A percentile compares a stretch with the other conserved stretches of the same genome.
Evolutionary conservation across 2,797 vertebrate species (phyloP).

Genomic region (Acrossocheilus wenchowensis): DNA sequence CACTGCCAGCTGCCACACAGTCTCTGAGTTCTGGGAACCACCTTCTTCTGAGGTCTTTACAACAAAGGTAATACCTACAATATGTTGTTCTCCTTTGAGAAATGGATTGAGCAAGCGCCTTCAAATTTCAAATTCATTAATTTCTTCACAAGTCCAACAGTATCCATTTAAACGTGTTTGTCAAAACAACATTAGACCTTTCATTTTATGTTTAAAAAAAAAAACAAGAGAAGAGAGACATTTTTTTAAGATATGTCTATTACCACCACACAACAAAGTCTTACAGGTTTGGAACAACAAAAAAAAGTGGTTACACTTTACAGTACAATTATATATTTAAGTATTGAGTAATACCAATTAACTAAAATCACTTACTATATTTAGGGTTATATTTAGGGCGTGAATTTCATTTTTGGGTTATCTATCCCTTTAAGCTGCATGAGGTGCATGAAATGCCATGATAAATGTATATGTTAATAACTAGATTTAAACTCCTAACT

Average conservation of each 20-base stretch:
- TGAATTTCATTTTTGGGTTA: not conserved
- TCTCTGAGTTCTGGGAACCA: conserved; percentile 17
- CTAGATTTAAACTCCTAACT: not conserved
- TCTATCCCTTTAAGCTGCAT: not conserved
- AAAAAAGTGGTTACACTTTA: too few relatives aligned
- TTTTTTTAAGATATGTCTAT: not conserved
- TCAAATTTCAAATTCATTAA: not conserved
- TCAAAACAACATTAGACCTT: too few relatives aligned
- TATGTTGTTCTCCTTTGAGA: conserved; percentile 17
- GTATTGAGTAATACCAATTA: not conserved
- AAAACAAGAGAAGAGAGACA: not conserved
- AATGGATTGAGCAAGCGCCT: not conserved
- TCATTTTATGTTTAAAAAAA: not conserved
- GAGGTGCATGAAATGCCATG: not conserved
- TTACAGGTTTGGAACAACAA: not conserved
- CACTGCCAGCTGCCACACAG: conserved; percentile 35
- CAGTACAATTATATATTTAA: not conserved
- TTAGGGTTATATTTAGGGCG: too few relatives aligned
- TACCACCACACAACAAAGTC: not conserved
- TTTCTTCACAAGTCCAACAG: not conserved
- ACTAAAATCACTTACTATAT: too few relatives aligned
- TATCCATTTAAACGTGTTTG: not conserved
- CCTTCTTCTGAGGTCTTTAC: conserved; percentile 1
- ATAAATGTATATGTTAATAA: not conserved
- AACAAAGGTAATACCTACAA: conserved; percentile 22